phyloP scores from a whole-genome alignment of 2,888 invertebrate species.

The Phortica magna region DNA sequence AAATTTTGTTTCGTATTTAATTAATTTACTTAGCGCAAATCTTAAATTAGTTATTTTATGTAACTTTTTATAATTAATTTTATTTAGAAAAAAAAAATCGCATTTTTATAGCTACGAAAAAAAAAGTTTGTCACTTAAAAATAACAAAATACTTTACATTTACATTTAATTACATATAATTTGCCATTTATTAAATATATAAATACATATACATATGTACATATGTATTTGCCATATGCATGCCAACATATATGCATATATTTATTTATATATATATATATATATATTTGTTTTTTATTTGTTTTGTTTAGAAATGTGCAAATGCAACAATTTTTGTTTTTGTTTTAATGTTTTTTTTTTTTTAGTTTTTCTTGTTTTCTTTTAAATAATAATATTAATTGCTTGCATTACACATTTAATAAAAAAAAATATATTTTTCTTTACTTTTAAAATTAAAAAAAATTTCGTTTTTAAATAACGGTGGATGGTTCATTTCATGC shows the following conservation, averaged over 20 bases:
- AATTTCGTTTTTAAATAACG: slow-evolving; percentile 65
- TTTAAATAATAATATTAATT: slow-evolving; percentile 11
- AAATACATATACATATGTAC: not conserved
- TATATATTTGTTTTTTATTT: not conserved
- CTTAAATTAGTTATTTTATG: not conserved
- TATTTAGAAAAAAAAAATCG: slow-evolving; percentile 1
- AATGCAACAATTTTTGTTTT: slow-evolving; percentile 4
- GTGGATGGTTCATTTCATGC: slow-evolving; percentile 74
- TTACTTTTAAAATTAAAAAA: slow-evolving; percentile 25
- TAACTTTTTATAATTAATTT: not conserved
- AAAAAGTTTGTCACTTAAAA: slow-evolving; percentile 33
- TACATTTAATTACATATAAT: slow-evolving; percentile 55
- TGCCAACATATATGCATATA: not conserved
- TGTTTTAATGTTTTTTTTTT: slow-evolving; percentile 2
- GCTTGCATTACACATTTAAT: slow-evolving; percentile 11
- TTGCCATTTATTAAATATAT: not conserved
- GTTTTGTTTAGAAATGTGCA: not conserved
- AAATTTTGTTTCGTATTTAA: not conserved
- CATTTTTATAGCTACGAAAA: slow-evolving; percentile 17
- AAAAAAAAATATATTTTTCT: slow-evolving; percentile 19
- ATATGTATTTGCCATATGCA: not conserved
- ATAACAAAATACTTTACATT: slow-evolving; percentile 68
- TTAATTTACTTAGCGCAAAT: not conserved
- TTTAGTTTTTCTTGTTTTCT: not conserved
- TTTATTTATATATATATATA: not conserved